A percentile compares a stretch with the other conserved stretches of the same genome.
Conservation (phyloP, 1,140 invertebrate species). For the Carposina sasakii region DNA sequence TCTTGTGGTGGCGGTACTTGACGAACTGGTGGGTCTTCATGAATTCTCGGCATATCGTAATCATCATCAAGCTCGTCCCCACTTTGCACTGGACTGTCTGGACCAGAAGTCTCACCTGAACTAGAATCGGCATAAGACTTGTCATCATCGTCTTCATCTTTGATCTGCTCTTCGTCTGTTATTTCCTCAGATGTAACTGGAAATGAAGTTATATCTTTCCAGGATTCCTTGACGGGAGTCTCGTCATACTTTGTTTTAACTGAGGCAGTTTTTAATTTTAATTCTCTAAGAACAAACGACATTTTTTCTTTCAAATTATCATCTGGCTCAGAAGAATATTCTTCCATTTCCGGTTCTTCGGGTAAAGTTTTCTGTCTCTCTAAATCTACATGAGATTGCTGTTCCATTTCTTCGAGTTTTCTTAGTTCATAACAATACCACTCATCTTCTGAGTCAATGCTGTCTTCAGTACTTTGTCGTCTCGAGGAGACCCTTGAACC, state of each 20-base stretch:
- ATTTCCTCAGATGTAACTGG: constrained; percentile 40
- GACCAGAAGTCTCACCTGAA: constrained; percentile 89
- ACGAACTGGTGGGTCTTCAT: constrained; percentile 68
- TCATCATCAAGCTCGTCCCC: constrained; percentile 81
- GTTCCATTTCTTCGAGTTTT: constrained; percentile 89
- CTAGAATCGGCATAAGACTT: constrained; percentile 70
- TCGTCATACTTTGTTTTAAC: constrained; percentile 65
- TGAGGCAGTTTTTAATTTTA: constrained; percentile 78
- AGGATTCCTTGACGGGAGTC: constrained; percentile 46
- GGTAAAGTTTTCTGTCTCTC: constrained; percentile 76
- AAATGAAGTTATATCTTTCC: constrained; percentile 68
- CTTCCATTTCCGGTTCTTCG: constrained; percentile 74
- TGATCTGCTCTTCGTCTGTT: constrained; percentile 30
- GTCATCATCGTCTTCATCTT: constrained; percentile 65
- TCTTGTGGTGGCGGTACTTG: constrained; percentile 58
- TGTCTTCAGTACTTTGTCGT: constrained; percentile 92
- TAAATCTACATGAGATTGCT: constrained; percentile 78
- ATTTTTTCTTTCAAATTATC: constrained; percentile 84
- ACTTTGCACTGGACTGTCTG: constrained; percentile 84
- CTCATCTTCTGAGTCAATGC: constrained; percentile 94
- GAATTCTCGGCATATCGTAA: constrained; percentile 71
- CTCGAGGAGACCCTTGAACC: constrained; percentile 89
- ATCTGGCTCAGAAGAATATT: constrained; percentile 72
- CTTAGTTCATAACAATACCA: constrained; percentile 93
- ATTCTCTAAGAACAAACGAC: constrained; percentile 82